phyloP scores from a whole-genome alignment of 1,140 invertebrate genomes.

The Aphidius ervi region DNA sequence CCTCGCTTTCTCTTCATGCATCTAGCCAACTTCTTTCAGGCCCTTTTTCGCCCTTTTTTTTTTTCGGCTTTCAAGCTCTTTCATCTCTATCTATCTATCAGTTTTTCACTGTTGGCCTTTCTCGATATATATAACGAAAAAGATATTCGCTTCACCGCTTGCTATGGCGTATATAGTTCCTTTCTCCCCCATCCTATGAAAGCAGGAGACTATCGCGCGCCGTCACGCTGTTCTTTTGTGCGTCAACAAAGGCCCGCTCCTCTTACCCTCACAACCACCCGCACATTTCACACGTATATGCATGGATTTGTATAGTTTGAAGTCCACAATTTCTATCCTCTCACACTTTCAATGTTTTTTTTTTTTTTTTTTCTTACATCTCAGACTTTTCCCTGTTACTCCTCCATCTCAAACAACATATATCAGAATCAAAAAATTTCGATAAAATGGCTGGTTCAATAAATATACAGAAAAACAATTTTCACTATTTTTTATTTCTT shows the following conservation, averaged over 20 bases:
- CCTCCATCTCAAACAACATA: too few relatives aligned
- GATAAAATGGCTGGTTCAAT: too few relatives aligned
- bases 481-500: too few relatives aligned
- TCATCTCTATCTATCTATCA: slow-evolving; percentile 6
- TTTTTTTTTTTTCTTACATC: not conserved
- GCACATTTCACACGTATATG: slow-evolving; percentile 23
- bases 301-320: slow-evolving; percentile 16
- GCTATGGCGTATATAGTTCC: slow-evolving; percentile 24
- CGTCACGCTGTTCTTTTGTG: slow-evolving; percentile 44
- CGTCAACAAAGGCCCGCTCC: slow-evolving; percentile 41
- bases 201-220: slow-evolving; percentile 32
- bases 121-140: not conserved
- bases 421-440: too few relatives aligned
- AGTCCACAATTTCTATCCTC: too few relatives aligned
- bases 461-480: too few relatives aligned
- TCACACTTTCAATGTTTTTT: not conserved
- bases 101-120: slow-evolving; percentile 6
- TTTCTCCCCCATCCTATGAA: slow-evolving; percentile 16
- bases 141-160: slow-evolving; percentile 16
- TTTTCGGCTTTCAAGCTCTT: slow-evolving; percentile 12
- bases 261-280: slow-evolving; percentile 17
- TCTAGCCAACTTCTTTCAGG: not conserved
- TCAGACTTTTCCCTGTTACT: too few relatives aligned
- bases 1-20: slow-evolving; percentile 20
- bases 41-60: slow-evolving; percentile 7